A percentile compares a stretch with the other conserved stretches of the same genome.
These are phyloP conservation scores for Thalassaphorura encarpata DNA, from an alignment of 1,140 invertebrate genomes.

Conservation along the genomic window DNA sequence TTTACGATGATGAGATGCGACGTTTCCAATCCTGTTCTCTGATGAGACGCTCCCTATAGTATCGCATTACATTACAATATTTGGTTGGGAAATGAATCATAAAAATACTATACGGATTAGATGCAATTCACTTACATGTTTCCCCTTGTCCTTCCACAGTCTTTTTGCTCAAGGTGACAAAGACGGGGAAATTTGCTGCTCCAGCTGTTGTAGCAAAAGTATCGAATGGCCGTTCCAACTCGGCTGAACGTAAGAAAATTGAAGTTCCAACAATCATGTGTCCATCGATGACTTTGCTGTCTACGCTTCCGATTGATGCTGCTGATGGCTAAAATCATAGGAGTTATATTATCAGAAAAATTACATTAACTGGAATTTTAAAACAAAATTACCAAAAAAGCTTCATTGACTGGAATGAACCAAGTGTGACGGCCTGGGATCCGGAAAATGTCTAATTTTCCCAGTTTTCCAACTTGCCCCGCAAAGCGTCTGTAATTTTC, in stretches of 20 bases:
- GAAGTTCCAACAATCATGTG: slow-evolving; percentile 80
- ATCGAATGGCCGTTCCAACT: slow-evolving; percentile 55
- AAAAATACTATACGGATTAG: background rate
- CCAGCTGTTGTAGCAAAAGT: slow-evolving; percentile 55
- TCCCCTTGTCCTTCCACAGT: no score
- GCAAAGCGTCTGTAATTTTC: slow-evolving; percentile 54
- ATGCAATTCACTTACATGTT: slow-evolving; percentile 17
- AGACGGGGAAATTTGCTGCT: slow-evolving; percentile 36
- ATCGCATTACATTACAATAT: background rate
- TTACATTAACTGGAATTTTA: slow-evolving; percentile 5
- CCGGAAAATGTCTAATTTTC: slow-evolving; percentile 62
- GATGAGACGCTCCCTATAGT: background rate
- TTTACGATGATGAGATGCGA: slow-evolving; percentile 58
- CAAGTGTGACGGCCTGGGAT: slow-evolving; percentile 70
- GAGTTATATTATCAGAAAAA: no score
- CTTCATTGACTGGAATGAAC: slow-evolving; percentile 81
- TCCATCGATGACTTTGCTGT: slow-evolving; percentile 73
- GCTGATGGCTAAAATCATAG: background rate
- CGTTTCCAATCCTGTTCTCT: slow-evolving; percentile 53
- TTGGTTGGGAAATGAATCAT: background rate
- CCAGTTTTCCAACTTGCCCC: slow-evolving; percentile 54
- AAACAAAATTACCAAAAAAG: slow-evolving; percentile 43
- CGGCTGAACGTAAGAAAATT: slow-evolving; percentile 70
- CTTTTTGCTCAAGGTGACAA: slow-evolving; percentile 21
- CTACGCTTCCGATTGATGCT: slow-evolving; percentile 51